Evolutionary conservation across 2,888 invertebrate species (phyloP), one percentile per base, ranked within the genome.

Genomic region (Amiota communis): DNA sequence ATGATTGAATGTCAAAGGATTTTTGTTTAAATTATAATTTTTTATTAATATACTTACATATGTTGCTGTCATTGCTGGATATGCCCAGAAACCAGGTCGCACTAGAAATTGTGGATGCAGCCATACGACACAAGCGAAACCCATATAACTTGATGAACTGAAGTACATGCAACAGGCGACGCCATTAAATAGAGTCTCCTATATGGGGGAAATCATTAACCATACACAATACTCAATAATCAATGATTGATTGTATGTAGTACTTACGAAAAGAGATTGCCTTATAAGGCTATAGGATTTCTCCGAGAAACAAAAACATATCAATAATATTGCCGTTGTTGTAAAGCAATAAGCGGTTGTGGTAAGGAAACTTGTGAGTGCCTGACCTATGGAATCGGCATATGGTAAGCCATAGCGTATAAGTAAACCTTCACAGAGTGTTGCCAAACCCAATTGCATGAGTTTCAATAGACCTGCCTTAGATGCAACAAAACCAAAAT

Each of bases 61-160:
- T 79, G 95, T 94, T 0, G 95, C 95, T 47, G 95, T 95, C 94
- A 96, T 95, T 2, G 96, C 95, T n/a, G 96, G 96, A 90, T 95
- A 96, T 13, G 95, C 95, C 85, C 95, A 94, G 86, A 95, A 95
- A 78, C 96, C 94, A 59, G 92, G 94, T 73, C 92, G 90, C 9
- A 93, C 86, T 48, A 94, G 91, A 88, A 96, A 96, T 81, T 93
- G 92, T 0, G 95, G 94, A 90, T 94, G 94, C 71, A 97, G 90
- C 88, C 94, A 94, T 59, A 95, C 90, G 80, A 95, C 93, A 20
- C 96, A 95, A 1, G 94, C 93, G 78, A 95, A 93, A 0, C 94
- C 94, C 90, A 97, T 92, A 87, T 95, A 96, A 0, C 94, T 93
- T 1, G 96, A 93, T 0, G 96, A 93, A 48, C 94, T 94, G 72